These are phyloP conservation scores for Amphimedon queenslandica DNA, from an alignment of 37 sponge, comb jelly and placozoan species.

Conservation along the genomic window DNA sequence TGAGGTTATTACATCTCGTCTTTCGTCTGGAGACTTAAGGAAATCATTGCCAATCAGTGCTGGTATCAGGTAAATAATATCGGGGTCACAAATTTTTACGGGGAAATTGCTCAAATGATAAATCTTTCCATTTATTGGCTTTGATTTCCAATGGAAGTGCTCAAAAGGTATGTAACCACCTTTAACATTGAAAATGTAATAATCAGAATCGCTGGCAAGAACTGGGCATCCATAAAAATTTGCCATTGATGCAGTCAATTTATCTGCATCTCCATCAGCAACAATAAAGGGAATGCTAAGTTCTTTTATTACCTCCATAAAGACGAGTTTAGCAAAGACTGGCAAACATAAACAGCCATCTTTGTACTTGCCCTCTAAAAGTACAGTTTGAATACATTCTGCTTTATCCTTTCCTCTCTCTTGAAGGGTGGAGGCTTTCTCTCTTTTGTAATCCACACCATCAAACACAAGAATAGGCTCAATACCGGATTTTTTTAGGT, in stretches of 20 bases:
- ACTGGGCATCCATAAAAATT: slow-evolving; percentile 61
- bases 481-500: slow-evolving; percentile 26
- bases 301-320: slow-evolving; percentile 28
- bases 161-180: slow-evolving; percentile 65
- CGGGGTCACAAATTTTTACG: slow-evolving; percentile 14
- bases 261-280: slow-evolving; percentile 80
- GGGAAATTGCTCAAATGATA: slow-evolving; percentile 17
- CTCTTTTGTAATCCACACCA: slow-evolving; percentile 55
- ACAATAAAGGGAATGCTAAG: slow-evolving; percentile 23
- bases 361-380: too few species aligned
- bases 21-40: too few species aligned
- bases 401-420: slow-evolving; percentile 3
- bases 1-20: too few species aligned
- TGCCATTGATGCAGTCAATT: slow-evolving; percentile 39
- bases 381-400: not conserved
- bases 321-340: slow-evolving; percentile 22
- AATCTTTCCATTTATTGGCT: slow-evolving; percentile 43
- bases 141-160: too few species aligned
- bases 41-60: slow-evolving; percentile 70
- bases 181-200: slow-evolving; percentile 54
- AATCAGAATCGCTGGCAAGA: slow-evolving; percentile 70
- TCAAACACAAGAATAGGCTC: slow-evolving; percentile 66
- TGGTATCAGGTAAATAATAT: slow-evolving; percentile 42
- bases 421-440: slow-evolving; percentile 30
- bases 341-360: slow-evolving; percentile 20